A percentile compares a stretch with the other conserved stretches of the same genome.
Evolutionary conservation across 2,797 vertebrate species (phyloP).

Genomic region (Graptemys geographica): DNA sequence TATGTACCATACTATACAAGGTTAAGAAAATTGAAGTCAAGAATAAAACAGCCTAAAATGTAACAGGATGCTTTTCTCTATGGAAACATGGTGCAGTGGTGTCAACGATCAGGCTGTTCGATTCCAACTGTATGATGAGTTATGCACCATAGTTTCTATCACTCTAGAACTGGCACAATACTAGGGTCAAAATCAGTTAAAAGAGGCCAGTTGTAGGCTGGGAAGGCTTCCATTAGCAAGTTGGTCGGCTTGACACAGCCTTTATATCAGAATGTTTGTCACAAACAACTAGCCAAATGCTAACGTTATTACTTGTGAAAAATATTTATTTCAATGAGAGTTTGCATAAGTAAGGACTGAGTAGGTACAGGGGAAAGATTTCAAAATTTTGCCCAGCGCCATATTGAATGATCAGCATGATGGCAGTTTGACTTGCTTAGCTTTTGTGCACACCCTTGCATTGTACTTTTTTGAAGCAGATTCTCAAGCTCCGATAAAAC

Average conservation of each 20-base stretch:
- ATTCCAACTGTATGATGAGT: neutral
- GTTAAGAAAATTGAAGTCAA: neutral
- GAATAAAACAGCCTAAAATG: rapidly evolving
- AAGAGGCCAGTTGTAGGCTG: neutral
- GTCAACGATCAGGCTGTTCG: neutral
- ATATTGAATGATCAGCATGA: neutral
- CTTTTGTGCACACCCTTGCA: neutral
- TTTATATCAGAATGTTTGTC: neutral
- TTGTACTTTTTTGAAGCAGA: neutral
- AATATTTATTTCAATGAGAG: neutral
- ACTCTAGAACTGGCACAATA: neutral
- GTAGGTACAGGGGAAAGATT: neutral
- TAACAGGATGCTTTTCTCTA: slow-evolving; percentile 2
- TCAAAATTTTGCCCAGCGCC: neutral
- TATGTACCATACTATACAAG: neutral
- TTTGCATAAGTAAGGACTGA: neutral
- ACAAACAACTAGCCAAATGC: neutral
- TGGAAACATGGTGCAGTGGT: neutral
- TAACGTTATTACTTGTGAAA: neutral
- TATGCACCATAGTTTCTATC: neutral
- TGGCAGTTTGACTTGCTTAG: neutral
- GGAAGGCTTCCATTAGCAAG: neutral
- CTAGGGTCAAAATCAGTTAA: neutral
- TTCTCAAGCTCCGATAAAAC: neutral
- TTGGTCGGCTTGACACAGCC: neutral